Evolutionary conservation across 2,797 vertebrate species (phyloP).

Genomic region (Otolemur crassicaudatus): DNA sequence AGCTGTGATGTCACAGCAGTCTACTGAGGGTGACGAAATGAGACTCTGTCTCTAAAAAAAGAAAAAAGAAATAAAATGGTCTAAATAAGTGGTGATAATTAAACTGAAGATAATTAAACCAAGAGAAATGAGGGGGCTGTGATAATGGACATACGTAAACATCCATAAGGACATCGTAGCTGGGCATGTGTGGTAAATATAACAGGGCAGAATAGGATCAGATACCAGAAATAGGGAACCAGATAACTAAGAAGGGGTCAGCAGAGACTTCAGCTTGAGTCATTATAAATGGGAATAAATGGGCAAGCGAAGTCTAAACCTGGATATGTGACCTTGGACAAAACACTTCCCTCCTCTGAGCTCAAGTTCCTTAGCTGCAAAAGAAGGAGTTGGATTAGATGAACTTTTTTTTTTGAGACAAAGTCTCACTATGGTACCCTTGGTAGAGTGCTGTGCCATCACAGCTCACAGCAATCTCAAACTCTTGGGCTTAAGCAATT

Average conservation of each 20-base stretch:
- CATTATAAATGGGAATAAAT: background rate
- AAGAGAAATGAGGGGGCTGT: background rate
- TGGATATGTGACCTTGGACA: background rate
- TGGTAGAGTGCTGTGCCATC: too few relatives aligned
- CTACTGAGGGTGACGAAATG: too few relatives aligned
- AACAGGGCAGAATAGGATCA: background rate
- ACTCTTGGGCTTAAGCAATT: too few relatives aligned
- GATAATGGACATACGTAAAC: background rate
- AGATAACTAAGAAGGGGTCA: background rate
- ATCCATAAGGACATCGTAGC: background rate
- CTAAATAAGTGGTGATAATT: background rate
- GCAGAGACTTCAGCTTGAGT: background rate
- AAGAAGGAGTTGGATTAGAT: background rate
- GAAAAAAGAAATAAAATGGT: background rate
- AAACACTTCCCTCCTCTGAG: background rate
- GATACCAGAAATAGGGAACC: background rate
- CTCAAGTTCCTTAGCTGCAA: background rate
- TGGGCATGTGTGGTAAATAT: background rate
- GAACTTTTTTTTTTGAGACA: background rate
- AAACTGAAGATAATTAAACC: constrained; percentile 17
- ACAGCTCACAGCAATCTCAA: too few relatives aligned
- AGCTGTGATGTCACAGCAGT: too few relatives aligned
- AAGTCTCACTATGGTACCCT: too few relatives aligned
- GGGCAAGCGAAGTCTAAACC: background rate
- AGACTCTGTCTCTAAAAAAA: too few relatives aligned